Evolutionary conservation across 2,888 invertebrate species (phyloP).

Genomic region (Calameuta idolon): DNA sequence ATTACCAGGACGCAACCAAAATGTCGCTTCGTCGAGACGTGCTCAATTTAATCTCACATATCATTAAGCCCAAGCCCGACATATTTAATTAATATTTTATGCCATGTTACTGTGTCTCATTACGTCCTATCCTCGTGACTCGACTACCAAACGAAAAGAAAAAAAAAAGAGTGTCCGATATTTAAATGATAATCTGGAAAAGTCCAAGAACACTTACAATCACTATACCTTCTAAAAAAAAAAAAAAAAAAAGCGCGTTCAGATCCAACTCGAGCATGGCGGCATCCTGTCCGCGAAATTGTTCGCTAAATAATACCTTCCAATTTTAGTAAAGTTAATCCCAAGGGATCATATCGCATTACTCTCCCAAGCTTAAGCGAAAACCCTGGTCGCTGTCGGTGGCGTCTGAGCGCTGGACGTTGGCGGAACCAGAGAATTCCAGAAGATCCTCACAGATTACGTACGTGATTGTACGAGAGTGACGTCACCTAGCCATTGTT

Average conservation of each 20-base stretch:
- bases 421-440: slow-evolving; percentile 36
- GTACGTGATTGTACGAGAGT: slow-evolving; percentile 52
- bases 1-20: background rate
- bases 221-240: background rate
- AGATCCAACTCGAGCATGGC: background rate
- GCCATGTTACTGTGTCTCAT: background rate
- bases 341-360: slow-evolving; percentile 40
- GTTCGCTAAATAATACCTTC: slow-evolving; percentile 34
- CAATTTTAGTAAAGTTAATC: slow-evolving; percentile 43
- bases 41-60: background rate
- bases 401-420: slow-evolving; percentile 11
- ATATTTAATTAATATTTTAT: background rate
- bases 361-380: slow-evolving; percentile 30
- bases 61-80: background rate
- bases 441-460: slow-evolving; percentile 54
- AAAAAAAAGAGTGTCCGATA: background rate
- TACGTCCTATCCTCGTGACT: background rate
- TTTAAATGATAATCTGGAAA: background rate
- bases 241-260: background rate
- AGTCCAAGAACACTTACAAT: background rate
- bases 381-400: background rate
- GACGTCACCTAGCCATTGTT: slow-evolving; percentile 52
- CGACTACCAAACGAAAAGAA: background rate
- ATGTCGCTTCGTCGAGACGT: background rate
- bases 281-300: slow-evolving; percentile 6